Evolutionary conservation across 1,140 invertebrate genomes (phyloP), one percentile per base, ranked within the genome.

Genomic region (Cotesia chilonis): DNA sequence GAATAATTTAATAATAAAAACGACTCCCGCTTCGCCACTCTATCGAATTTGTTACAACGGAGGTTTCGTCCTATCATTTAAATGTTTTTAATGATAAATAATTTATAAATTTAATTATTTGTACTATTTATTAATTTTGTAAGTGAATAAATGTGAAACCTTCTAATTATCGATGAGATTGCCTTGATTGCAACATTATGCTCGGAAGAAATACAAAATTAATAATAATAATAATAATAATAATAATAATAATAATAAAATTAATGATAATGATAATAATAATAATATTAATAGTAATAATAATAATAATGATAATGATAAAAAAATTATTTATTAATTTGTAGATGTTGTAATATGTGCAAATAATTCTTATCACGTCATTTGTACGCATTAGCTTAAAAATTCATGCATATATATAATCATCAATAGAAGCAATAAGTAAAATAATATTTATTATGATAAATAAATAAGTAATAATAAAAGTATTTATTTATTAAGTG

Each of bases 291-390:
- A 64, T 28, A 17, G 41, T 59, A 64, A 35, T 52, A 36, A 63
- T 63, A 71, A 71, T n/a, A 2, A 36, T 54, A 41, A 37, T 35
- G 14, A 68, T 55, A 54, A 68, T 4, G 52, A 68, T 52, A 68
- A 68, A 54, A 10, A 35, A 28, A 28, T n/a, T 70, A 51, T 12
- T 28, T 59, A 36, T 67, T 60, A 20, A 60, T 17, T 71, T 75
- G 20, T 52, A 71, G 74, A 74, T 77, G 70, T 74, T 80, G 79
- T 81, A 78, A 81, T 81, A 77, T 78, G 80, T 81, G 81, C 80
- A 82, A 80, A 82, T 81, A 81, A 82, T 82, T 82, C 80, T 63
- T 41, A 17, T 60, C 17, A 52, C 38, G 14, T 63, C 59, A 35
- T 74, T 79, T 75, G 64, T 79, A 77, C 28, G 59, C 38, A 61